These are phyloP conservation scores for Sciurus niger DNA, from an alignment of 2,113 vertebrate species.

Conservation along the genomic window DNA sequence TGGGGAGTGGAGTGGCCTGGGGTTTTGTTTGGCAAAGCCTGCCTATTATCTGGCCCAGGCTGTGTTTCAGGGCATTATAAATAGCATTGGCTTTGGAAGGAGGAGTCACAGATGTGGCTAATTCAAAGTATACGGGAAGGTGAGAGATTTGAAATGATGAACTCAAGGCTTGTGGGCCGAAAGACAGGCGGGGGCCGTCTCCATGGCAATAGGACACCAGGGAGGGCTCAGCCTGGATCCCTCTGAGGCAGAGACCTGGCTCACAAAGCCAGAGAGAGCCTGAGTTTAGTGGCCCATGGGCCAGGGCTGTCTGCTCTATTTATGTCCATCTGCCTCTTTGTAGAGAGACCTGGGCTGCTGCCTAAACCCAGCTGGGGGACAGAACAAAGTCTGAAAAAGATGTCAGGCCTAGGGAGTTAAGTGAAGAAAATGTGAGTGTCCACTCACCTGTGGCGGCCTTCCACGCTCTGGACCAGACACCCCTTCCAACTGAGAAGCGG, in stretches of 20 bases:
- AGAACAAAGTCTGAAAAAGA: neutral
- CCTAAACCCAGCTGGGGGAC: neutral
- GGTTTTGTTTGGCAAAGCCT: constrained; percentile 29
- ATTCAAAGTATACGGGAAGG: neutral
- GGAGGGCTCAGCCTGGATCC: neutral
- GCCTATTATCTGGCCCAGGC: neutral
- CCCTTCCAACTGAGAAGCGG: neutral
- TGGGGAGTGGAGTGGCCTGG: neutral
- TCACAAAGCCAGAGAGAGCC: neutral
- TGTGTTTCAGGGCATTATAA: constrained; percentile 45
- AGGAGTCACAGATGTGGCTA: neutral
- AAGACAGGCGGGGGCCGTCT: neutral
- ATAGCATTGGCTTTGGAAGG: neutral
- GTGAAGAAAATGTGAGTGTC: no score
- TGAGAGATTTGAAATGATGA: constrained; percentile 25
- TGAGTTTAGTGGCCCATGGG: neutral
- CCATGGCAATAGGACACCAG: neutral
- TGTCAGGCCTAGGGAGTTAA: neutral
- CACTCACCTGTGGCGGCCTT: neutral
- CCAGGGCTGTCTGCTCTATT: neutral
- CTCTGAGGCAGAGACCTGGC: neutral
- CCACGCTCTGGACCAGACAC: neutral
- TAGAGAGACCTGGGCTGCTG: neutral
- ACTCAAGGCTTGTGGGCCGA: neutral
- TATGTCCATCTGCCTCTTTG: neutral